phyloP scores from a whole-genome alignment of 1,140 invertebrate genomes.

The Potamilus streckersoni region DNA sequence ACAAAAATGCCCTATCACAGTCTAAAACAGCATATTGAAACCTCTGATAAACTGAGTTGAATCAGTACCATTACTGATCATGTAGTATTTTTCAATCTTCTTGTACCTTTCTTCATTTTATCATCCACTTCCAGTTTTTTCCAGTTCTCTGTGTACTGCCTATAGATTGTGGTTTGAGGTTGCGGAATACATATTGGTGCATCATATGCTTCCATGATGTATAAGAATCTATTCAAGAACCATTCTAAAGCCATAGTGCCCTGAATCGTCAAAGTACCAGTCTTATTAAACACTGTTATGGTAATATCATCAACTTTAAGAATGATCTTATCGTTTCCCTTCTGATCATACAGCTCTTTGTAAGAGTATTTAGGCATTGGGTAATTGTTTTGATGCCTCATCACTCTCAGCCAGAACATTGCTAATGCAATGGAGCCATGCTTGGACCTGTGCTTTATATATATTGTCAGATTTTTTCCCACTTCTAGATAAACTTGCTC shows the following conservation, averaged over 20 bases:
- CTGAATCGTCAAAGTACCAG: constrained; percentile 41
- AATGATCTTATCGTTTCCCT: constrained; percentile 39
- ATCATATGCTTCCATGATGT: constrained; percentile 39
- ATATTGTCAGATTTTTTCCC: constrained; percentile 32
- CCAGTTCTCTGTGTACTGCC: constrained; percentile 35
- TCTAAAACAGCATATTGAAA: too few relatives aligned
- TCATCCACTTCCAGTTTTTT: constrained; percentile 24
- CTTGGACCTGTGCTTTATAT: constrained; percentile 28
- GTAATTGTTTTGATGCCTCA: constrained; percentile 46
- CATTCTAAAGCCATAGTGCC: constrained; percentile 47
- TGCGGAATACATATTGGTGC: constrained; percentile 18
- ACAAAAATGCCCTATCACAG: too few relatives aligned
- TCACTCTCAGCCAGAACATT: constrained; percentile 41
- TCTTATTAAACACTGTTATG: constrained; percentile 39
- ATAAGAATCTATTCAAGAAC: constrained; percentile 40
- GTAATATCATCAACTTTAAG: constrained; percentile 46
- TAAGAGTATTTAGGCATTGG: constrained; percentile 46
- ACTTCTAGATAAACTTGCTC: constrained; percentile 40
- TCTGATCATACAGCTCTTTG: constrained; percentile 39
- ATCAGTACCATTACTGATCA: too few relatives aligned
- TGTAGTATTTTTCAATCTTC: too few relatives aligned
- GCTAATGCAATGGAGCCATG: constrained; percentile 37
- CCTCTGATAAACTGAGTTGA: too few relatives aligned
- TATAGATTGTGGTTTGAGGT: constrained; percentile 25
- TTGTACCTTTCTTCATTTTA: constrained; percentile 22